These are phyloP conservation scores for Ctenochaetus hawaiiensis DNA, from an alignment of 2,797 vertebrate genomes.

Conservation along the genomic window DNA sequence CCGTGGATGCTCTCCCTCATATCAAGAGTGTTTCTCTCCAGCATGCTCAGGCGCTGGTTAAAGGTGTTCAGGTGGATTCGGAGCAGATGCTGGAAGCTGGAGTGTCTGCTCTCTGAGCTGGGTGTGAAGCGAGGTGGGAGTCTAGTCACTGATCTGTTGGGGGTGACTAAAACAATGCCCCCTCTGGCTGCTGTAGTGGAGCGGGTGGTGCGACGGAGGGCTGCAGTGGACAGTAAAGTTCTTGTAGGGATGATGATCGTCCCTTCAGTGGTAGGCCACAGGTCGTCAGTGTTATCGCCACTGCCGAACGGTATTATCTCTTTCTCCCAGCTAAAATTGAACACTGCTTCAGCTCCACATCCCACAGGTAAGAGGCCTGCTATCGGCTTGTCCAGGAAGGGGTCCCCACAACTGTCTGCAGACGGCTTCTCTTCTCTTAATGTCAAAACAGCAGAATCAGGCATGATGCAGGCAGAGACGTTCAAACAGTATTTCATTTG, in stretches of 20 bases:
- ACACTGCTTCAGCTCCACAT: constrained; percentile 78
- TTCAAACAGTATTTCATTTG: constrained; percentile 48
- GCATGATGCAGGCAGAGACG: constrained; percentile 65
- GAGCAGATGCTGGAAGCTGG: constrained; percentile 79
- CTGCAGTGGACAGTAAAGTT: constrained; percentile 42
- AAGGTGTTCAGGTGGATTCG: constrained; percentile 80
- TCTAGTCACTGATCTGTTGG: constrained; percentile 48
- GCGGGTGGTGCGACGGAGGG: constrained; percentile 20
- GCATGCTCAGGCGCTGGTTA: constrained; percentile 82
- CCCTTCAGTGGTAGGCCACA: constrained; percentile 12
- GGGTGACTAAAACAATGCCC: constrained; percentile 14
- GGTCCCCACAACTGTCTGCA: constrained; percentile 79
- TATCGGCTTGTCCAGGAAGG: constrained; percentile 64
- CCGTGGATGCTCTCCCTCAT: constrained; percentile 77
- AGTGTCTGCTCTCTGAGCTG: constrained; percentile 62
- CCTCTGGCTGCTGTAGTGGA: neutral
- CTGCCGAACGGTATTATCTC: constrained; percentile 55
- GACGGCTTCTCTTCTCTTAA: constrained; percentile 78
- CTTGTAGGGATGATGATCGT: constrained; percentile 44
- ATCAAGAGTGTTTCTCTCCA: constrained; percentile 83
- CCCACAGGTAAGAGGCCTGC: constrained; percentile 74
- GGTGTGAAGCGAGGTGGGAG: constrained; percentile 68
- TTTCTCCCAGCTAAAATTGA: constrained; percentile 78
- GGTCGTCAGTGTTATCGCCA: constrained; percentile 48
- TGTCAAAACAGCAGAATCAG: constrained; percentile 83